phyloP scores from a whole-genome alignment of 2,797 vertebrate species.

The Leptoclinus maculatus region DNA sequence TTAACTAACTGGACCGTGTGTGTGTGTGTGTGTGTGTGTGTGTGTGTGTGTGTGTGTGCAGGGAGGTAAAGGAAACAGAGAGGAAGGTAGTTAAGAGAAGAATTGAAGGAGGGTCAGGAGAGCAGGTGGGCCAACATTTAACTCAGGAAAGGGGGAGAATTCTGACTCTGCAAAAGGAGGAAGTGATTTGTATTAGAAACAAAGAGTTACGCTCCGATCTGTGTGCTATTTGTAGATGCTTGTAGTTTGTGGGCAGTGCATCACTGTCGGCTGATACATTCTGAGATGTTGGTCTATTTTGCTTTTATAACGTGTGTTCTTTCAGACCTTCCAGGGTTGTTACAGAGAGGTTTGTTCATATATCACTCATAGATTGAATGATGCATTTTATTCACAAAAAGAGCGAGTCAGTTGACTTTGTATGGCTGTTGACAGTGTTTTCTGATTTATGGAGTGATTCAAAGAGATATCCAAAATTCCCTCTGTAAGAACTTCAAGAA shows the following conservation, averaged over 20 bases:
- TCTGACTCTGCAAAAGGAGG: not conserved
- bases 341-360: too few relatives aligned
- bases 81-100: constrained; percentile 50
- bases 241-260: not conserved
- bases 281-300: too few relatives aligned
- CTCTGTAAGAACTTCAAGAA: too few relatives aligned
- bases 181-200: constrained; percentile 5
- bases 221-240: not conserved
- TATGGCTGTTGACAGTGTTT: too few relatives aligned
- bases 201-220: not conserved
- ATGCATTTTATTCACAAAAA: too few relatives aligned
- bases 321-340: too few relatives aligned
- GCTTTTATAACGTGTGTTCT: too few relatives aligned
- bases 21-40: not conserved
- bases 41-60: constrained; percentile 14
- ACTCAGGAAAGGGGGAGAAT: constrained; percentile 12
- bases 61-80: constrained; percentile 42
- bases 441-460: too few relatives aligned
- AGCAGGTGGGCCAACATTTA: not conserved
- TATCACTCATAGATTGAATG: too few relatives aligned
- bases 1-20: constrained; percentile 1
- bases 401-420: too few relatives aligned
- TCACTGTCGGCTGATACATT: not conserved
- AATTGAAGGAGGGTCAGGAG: constrained; percentile 21
- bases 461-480: too few relatives aligned